Conservation (phyloP, 2,797 vertebrate genomes). For the Neostethus bicornis region DNA sequence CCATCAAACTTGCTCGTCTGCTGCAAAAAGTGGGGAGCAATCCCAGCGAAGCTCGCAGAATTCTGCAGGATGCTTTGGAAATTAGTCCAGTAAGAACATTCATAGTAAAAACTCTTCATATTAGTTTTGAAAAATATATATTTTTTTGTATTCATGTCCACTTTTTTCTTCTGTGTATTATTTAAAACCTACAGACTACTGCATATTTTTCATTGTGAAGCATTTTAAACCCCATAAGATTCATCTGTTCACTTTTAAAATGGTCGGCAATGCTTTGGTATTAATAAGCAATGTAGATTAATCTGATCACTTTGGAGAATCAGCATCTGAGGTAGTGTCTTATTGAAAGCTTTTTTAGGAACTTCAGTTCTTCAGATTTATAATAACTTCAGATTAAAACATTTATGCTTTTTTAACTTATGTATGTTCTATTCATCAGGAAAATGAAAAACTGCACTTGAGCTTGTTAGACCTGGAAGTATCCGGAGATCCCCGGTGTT, state of each 20-base stretch:
- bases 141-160: neutral
- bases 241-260: too few relatives aligned
- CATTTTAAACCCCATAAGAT: too few relatives aligned
- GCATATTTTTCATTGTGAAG: neutral
- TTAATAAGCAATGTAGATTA: too few relatives aligned
- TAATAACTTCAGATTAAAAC: neutral
- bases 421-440: constrained; percentile 60
- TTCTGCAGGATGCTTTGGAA: constrained; percentile 84
- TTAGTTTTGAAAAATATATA: too few relatives aligned
- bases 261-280: too few relatives aligned
- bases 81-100: constrained; percentile 81
- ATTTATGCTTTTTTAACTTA: too few relatives aligned
- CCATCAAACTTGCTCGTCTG: constrained; percentile 85
- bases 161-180: neutral
- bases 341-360: too few relatives aligned
- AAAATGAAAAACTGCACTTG: constrained; percentile 85
- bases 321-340: too few relatives aligned
- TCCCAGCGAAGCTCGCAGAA: constrained; percentile 73
- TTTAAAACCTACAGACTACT: neutral
- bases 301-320: too few relatives aligned
- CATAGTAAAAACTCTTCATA: too few relatives aligned
- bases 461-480: constrained; percentile 87
- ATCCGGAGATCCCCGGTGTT: constrained; percentile 75
- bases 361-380: too few relatives aligned
- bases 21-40: constrained; percentile 81